Evolutionary conservation across 1,140 invertebrate genomes (phyloP).

Genomic region (Zaprionus davidi): DNA sequence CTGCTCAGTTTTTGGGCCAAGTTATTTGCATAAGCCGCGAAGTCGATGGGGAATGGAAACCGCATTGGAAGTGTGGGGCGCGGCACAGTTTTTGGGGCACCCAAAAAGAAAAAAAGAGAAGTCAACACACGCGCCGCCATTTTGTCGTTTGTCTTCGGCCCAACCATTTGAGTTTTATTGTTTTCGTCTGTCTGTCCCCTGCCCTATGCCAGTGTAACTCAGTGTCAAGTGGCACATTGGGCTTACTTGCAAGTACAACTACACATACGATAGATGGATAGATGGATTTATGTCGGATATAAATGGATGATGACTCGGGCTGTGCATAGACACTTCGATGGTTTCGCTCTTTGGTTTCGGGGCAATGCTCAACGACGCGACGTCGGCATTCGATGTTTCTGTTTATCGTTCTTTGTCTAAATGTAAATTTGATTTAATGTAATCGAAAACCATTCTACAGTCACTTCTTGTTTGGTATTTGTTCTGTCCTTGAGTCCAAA

Average conservation of each 20-base stretch:
- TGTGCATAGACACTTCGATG: conserved; percentile 45
- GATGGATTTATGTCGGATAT: conserved; percentile 39
- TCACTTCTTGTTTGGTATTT: conserved; percentile 13
- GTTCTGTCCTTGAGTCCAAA: conserved; percentile 36
- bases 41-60: background rate
- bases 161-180: conserved; percentile 61
- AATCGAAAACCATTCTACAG: conserved; percentile 58
- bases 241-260: conserved; percentile 1
- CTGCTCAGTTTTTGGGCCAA: conserved; percentile 13
- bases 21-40: conserved; percentile 33
- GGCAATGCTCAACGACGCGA: too few relatives aligned
- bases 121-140: conserved; percentile 60
- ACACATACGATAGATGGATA: conserved; percentile 10
- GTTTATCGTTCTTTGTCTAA: conserved; percentile 26
- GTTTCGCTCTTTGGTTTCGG: conserved; percentile 14
- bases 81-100: conserved; percentile 11
- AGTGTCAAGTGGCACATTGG: conserved; percentile 22
- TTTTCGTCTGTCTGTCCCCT: conserved; percentile 45
- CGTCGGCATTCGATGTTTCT: background rate
- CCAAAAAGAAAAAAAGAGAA: background rate
- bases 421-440: conserved; percentile 67
- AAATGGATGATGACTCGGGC: conserved; percentile 23
- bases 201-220: conserved; percentile 1
- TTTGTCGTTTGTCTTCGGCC: conserved; percentile 46
- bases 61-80: conserved; percentile 13